These are phyloP conservation scores for Gadus macrocephalus DNA, from an alignment of 2,113 vertebrate species.

Conservation along the genomic window DNA sequence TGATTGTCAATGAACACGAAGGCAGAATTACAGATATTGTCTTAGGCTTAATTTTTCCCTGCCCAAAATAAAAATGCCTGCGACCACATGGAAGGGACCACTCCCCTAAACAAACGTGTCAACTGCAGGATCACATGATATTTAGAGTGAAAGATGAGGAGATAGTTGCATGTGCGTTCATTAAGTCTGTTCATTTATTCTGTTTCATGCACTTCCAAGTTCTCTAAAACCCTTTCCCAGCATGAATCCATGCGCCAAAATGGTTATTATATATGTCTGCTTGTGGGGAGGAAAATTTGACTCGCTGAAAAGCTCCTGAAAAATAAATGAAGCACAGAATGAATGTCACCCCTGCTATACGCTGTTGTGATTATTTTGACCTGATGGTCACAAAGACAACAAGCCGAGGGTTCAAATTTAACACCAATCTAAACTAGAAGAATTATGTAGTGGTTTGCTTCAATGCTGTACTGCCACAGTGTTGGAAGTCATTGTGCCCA, in stretches of 20 bases:
- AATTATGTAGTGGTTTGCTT: background rate
- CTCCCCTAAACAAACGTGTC: slow-evolving; percentile 16
- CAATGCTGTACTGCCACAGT: slow-evolving; percentile 14
- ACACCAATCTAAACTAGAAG: background rate
- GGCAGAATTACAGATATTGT: background rate
- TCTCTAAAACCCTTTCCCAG: slow-evolving; percentile 3
- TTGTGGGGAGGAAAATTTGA: background rate
- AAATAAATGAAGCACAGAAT: background rate
- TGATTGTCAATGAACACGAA: slow-evolving; percentile 7
- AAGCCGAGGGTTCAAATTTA: background rate
- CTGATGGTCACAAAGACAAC: background rate
- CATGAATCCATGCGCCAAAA: slow-evolving; percentile 34
- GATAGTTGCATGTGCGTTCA: slow-evolving; percentile 14
- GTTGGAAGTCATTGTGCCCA: slow-evolving; percentile 38
- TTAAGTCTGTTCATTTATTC: slow-evolving; percentile 20
- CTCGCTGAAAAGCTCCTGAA: background rate
- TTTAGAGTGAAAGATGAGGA: slow-evolving; percentile 4
- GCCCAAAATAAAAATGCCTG: slow-evolving; percentile 33
- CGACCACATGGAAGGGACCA: slow-evolving; percentile 23
- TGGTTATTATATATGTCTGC: slow-evolving; percentile 7
- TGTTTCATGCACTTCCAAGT: slow-evolving; percentile 33
- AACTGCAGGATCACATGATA: slow-evolving; percentile 19
- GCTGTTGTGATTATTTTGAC: background rate
- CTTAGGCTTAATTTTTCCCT: slow-evolving; percentile 12
- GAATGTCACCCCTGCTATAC: background rate